A percentile compares a stretch with the other conserved stretches of the same genome.
Evolutionary conservation across 2,888 invertebrate species (phyloP).

Genomic region (Andrena chrysosceles): DNA sequence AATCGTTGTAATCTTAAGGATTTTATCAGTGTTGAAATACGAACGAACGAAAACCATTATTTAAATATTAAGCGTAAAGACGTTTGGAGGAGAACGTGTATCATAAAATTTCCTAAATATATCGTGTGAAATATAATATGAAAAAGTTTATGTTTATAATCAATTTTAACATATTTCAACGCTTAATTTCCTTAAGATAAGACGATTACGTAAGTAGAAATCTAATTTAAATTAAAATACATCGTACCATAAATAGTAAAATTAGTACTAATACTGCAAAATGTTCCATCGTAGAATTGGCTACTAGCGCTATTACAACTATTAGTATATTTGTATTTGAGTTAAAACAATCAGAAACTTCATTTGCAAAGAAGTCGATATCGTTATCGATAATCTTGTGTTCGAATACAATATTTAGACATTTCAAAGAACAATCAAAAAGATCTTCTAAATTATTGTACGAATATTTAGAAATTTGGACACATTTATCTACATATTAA

Average conservation of each 20-base stretch:
- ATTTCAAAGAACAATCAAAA: constrained; percentile 31
- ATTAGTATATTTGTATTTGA: constrained; percentile 17
- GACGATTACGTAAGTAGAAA: constrained; percentile 16
- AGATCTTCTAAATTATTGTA: constrained; percentile 36
- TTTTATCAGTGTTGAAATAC: constrained; percentile 49
- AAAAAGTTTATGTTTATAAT: constrained; percentile 5
- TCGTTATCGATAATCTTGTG: constrained; percentile 19
- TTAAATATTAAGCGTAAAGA: not conserved
- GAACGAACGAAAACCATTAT: not conserved
- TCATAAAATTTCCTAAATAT: not conserved
- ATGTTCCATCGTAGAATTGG: constrained; percentile 32
- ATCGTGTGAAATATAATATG: not conserved
- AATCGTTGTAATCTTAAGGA: constrained; percentile 30
- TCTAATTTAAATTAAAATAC: constrained; percentile 33
- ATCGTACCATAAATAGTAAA: constrained; percentile 35
- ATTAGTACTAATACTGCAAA: constrained; percentile 52
- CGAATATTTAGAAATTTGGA: constrained; percentile 38
- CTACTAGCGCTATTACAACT: constrained; percentile 30
- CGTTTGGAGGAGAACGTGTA: not conserved
- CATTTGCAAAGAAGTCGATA: constrained; percentile 37
- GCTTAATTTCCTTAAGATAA: constrained; percentile 41
- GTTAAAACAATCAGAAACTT: constrained; percentile 42
- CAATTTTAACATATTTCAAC: constrained; percentile 36
- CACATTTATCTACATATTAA: constrained; percentile 45
- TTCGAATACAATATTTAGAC: constrained; percentile 21